These are phyloP conservation scores for Oreocharis arfaki DNA, from an alignment of 2,113 vertebrate genomes.

Conservation along the genomic window DNA sequence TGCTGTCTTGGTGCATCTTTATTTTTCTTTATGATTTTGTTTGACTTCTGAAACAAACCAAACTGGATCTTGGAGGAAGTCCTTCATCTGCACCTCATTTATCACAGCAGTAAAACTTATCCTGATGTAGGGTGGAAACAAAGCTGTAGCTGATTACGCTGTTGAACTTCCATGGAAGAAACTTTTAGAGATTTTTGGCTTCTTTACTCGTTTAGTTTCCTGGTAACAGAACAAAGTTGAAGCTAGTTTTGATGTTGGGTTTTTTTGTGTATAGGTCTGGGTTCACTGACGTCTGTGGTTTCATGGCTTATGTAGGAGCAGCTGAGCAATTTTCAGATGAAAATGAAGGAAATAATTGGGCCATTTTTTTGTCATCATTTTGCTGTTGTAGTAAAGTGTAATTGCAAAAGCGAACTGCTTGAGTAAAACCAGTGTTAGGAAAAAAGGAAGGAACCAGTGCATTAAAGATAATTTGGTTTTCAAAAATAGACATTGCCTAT, in stretches of 20 bases:
- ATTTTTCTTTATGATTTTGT: not conserved
- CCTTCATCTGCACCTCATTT: not conserved
- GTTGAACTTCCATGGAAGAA: not conserved
- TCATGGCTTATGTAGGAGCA: not conserved
- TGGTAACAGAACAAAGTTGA: not conserved
- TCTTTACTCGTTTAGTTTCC: not conserved
- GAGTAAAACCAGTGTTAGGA: slow-evolving; percentile 25
- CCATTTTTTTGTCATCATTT: not conserved
- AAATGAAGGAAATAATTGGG: slow-evolving; percentile 36
- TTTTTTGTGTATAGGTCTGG: not conserved
- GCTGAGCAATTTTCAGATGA: slow-evolving; percentile 12
- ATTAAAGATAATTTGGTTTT: slow-evolving; percentile 39
- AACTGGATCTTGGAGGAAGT: not conserved
- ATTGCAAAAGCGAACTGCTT: slow-evolving; percentile 21
- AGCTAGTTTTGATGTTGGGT: not conserved
- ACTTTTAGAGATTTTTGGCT: not conserved
- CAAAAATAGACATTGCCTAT: not conserved
- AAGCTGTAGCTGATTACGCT: not conserved
- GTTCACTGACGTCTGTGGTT: not conserved
- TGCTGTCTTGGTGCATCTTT: not conserved
- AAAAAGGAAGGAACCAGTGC: slow-evolving; percentile 42
- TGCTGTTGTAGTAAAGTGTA: slow-evolving; percentile 12
- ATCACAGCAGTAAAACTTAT: not conserved
- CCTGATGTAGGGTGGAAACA: not conserved
- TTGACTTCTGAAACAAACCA: not conserved